Evolutionary conservation across 2,113 vertebrate species (phyloP), one percentile per base, ranked within the genome.

Genomic region (Crotalus tigris): DNA sequence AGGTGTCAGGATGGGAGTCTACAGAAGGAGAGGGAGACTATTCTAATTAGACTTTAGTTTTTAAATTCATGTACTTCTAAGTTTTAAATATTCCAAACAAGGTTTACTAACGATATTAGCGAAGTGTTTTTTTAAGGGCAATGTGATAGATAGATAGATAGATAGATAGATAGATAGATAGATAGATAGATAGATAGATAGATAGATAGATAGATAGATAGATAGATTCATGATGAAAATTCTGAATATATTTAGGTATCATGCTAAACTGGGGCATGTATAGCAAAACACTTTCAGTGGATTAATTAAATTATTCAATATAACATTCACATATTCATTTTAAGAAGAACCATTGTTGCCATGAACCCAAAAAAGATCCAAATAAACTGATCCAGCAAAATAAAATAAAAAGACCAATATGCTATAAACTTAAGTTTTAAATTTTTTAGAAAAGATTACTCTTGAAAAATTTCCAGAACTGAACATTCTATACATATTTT

Each of bases 401-500:
- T 44, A 39, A 44, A 81, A 69, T 69, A n/a, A 39, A 33, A 75
- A 75, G 64, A 19, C 17, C 19, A 81, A 21, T 44, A 9, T 81
- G 75, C 7, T 75, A 33, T 33, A n/a, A 33, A 75, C 64, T 6
- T 33, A 33, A 33, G 13, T 33, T 75, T 57, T n/a, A n/a, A 33
- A 1, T 2, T 33, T 33, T 75, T 33, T 33, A 75, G 64, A 75
- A 75, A 69, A 33, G 13, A 33, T 75, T n/a, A 75, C 64, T 69
- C 29, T 33, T 75, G 64, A 75, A 75, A 75, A 13, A 33, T 75
- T 33, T 33, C 13, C 5, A 81, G 33, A 81, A 81, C 17, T 21
- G 33, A 44, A 69, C 29, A 69, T 69, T 69, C 29, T 15, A 69
- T 61, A 61, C 94, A 90, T 2, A 90, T 90, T 94, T 92, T 93